phyloP scores from a whole-genome alignment of 1,140 invertebrate species.

The Bombus turneri region DNA sequence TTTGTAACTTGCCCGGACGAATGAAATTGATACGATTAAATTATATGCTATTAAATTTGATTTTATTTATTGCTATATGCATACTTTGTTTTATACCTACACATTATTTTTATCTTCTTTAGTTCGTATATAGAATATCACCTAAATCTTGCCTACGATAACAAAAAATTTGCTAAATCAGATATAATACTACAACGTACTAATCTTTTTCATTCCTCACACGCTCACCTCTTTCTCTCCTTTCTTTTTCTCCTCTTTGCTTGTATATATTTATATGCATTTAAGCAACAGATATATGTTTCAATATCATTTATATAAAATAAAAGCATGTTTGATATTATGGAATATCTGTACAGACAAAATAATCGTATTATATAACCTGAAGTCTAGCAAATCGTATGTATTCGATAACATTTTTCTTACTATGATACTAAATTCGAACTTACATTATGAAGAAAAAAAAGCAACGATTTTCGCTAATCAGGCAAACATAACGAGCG shows the following conservation, averaged over 20 bases:
- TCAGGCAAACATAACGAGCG: constrained; percentile 2
- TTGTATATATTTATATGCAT: background rate
- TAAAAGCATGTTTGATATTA: background rate
- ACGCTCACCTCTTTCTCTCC: background rate
- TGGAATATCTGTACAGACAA: background rate
- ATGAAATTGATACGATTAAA: constrained; percentile 4
- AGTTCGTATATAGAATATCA: background rate
- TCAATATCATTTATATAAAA: background rate
- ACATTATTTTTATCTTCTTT: background rate
- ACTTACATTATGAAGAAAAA: background rate
- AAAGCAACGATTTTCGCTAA: background rate
- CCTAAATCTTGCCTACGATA: background rate
- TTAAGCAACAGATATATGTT: background rate
- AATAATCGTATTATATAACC: background rate
- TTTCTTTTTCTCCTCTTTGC: background rate
- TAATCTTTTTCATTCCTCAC: constrained; percentile 8
- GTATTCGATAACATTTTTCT: background rate
- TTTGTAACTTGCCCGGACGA: background rate
- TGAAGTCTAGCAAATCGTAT: background rate
- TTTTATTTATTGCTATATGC: background rate
- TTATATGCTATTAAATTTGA: background rate
- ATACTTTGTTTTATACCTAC: constrained; percentile 4
- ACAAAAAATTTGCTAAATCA: constrained; percentile 1
- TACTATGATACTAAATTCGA: background rate
- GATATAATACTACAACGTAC: constrained; percentile 4